Evolutionary conservation across 2,113 vertebrate genomes (phyloP).

Genomic region (Steatornis caripensis): DNA sequence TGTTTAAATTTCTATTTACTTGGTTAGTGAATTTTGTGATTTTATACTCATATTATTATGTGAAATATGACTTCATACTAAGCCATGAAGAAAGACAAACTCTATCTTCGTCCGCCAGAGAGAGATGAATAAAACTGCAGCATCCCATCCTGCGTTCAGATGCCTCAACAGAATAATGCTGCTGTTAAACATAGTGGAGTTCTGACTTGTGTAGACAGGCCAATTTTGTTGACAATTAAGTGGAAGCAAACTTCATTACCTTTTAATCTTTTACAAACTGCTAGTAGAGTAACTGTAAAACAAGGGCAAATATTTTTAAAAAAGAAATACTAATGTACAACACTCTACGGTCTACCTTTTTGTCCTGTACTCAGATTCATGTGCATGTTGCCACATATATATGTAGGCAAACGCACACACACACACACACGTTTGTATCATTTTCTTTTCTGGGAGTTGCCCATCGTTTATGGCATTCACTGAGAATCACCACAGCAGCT

Average conservation of each 20-base stretch:
- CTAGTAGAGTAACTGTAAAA: not conserved
- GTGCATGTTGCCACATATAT: not conserved
- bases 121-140: not conserved
- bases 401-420: not conserved
- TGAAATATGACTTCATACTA: not conserved
- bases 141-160: not conserved
- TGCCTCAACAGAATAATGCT: not conserved
- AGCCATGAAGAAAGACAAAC: not conserved
- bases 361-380: not conserved
- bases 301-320: not conserved
- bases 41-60: not conserved
- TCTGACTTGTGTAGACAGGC: not conserved
- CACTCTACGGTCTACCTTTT: not conserved
- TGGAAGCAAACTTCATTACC: not conserved
- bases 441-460: not conserved
- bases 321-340: not conserved
- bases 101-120: not conserved
- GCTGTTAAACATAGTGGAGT: not conserved
- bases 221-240: not conserved
- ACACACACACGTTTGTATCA: no score
- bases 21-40: not conserved
- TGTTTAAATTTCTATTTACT: not conserved
- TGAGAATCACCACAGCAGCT: not conserved
- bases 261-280: not conserved
- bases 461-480: not conserved